Base-by-base conservation (phyloP, 1,140 invertebrate species). In the Hyphantria cunea region DNA sequence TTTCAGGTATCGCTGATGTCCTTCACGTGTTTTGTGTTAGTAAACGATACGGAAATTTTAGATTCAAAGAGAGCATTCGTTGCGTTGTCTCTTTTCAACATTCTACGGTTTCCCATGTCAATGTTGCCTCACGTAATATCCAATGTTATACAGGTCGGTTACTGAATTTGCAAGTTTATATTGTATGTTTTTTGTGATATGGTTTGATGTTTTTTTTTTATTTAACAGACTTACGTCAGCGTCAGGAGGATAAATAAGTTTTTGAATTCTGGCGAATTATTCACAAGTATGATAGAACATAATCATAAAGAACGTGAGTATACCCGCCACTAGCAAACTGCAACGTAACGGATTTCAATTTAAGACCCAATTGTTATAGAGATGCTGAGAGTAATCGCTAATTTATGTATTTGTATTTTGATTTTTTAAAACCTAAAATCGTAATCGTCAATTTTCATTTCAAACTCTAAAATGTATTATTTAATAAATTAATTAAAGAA, bases 31-130 rank as follows among this genome's bases (percentile, higher is more conserved):
- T 98, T 95, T 91, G 95, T 98, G 73, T 90, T 98, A 84, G 93
- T 95, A 77, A 95, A 96, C 87, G 94, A 96, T 81, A 88, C 82
- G 3, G 95, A 97, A 84, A 93, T 97, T 55, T 92, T 99, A 79
- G 95, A 98, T 86, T 95, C 98, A 70, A 93, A 94, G 84, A 98
- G 94, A 80, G 98, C 97, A 68, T 99, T 99, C 93, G 98, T 99
- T 61, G 97, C 98, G 70, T 93, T 99, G 72, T 96, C 98, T 82
- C 94, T 99, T 76, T 99, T 99, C 93, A 99, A 99, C 92, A 98
- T 99, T 74, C 94, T 99, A 70, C 94, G 98, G 79, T 98, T 99
- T 89, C 98, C 98, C 72, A 92, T 98, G 76, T 96, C 95, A 78
- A 96, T 97, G 95, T 93, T 97, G 89, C 96, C 96, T 79, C 96